Percentiles rank a stretch among this genome's conserved stretches.
These are phyloP conservation scores for Acleris sparsana DNA, from an alignment of 2,888 invertebrate genomes.

Conservation along the genomic window DNA sequence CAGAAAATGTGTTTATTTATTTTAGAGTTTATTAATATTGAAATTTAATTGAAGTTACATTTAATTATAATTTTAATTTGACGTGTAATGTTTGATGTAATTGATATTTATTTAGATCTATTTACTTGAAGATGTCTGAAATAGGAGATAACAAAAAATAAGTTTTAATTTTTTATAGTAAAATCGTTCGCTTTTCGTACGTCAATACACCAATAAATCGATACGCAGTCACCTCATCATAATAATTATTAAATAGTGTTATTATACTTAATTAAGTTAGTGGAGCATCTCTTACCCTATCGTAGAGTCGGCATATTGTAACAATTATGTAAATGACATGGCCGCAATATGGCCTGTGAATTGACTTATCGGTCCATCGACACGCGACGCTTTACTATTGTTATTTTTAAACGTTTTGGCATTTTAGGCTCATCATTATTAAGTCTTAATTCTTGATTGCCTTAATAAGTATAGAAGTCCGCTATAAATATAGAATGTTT, in stretches of 20 bases:
- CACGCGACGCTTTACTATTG: conserved; percentile 74
- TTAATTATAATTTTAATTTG: too few relatives aligned
- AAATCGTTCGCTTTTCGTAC: too few relatives aligned
- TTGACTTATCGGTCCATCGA: conserved; percentile 73
- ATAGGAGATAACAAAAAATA: too few relatives aligned
- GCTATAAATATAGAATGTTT: too few relatives aligned
- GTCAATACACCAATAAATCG: not conserved
- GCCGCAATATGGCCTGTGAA: conserved; percentile 80
- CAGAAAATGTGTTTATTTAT: too few relatives aligned
- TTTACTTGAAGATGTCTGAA: too few relatives aligned
- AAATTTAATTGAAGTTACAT: too few relatives aligned
- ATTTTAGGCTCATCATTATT: conserved; percentile 34
- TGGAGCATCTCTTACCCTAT: conserved; percentile 28
- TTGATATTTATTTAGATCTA: too few relatives aligned
- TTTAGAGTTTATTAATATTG: too few relatives aligned
- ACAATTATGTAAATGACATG: conserved; percentile 79
- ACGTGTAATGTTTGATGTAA: too few relatives aligned
- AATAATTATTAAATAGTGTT: conserved; percentile 2
- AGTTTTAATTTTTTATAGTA: too few relatives aligned
- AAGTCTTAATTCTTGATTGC: conserved; percentile 20
- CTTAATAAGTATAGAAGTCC: not conserved
- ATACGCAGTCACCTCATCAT: not conserved
- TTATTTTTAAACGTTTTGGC: conserved; percentile 60
- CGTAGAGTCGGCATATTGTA: conserved; percentile 50
- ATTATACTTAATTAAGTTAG: conserved; percentile 30